Percentiles rank a stretch among this genome's conserved stretches.
Conservation (phyloP, 35 echinoderm and acorn worm species). For the Stichopus chloronotus region DNA sequence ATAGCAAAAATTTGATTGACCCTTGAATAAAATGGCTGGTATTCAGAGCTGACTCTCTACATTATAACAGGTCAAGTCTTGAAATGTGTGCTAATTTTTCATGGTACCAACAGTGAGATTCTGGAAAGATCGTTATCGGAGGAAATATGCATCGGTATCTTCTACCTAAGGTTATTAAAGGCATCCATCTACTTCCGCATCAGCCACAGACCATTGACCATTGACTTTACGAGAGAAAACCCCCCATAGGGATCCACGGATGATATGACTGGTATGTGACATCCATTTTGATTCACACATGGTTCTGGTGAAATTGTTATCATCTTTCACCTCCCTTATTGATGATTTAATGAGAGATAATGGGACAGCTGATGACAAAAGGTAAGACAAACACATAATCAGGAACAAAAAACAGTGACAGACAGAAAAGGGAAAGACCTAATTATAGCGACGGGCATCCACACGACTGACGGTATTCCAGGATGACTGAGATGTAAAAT, state of each 20-base stretch:
- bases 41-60: too few species aligned
- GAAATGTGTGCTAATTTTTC: too few species aligned
- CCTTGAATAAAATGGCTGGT: too few species aligned
- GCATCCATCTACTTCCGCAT: not conserved
- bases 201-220: not conserved
- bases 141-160: too few species aligned
- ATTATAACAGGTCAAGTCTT: too few species aligned
- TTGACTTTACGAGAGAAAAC: not conserved
- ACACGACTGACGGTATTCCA: too few species aligned
- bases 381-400: not conserved
- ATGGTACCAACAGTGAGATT: too few species aligned
- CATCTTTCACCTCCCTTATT: not conserved
- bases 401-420: not conserved
- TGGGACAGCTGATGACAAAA: not conserved
- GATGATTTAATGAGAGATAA: slow-evolving; percentile 1
- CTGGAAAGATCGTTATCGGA: too few species aligned
- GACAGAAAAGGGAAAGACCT: not conserved
- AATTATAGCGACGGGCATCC: too few species aligned
- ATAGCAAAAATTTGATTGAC: too few species aligned
- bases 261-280: not conserved
- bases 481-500: too few species aligned
- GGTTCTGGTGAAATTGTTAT: not conserved
- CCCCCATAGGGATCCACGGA: not conserved
- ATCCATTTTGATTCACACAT: not conserved
- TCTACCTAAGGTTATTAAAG: not conserved